Evolutionary conservation across 2,888 invertebrate genomes (phyloP), one percentile per base, ranked within the genome.

Genomic region (Eretmocerus hayati): DNA sequence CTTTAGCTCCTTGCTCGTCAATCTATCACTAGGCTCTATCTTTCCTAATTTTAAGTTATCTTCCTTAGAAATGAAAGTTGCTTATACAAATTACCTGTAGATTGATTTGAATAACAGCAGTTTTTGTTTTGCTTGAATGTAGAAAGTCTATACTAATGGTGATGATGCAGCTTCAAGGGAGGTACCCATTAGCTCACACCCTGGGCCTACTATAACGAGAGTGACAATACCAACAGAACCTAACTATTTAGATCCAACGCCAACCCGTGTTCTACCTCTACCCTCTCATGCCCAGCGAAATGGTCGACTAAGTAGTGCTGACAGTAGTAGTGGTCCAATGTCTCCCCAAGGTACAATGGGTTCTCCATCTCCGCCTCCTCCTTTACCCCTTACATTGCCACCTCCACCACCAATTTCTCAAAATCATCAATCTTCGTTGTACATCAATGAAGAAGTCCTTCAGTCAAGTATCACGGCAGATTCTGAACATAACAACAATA

Each of bases 401-500:
- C 63, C 64, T 36, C 62, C 66, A 36, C 62, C 66, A 52, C 63
- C 63, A 48, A 56, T 60, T 43, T 56, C 66, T 16, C 63, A 71
- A 52, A 64, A 69, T 35, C 65, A 69, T 62, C 66, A 72, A 56
- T 74, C 73, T 62, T 69, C 66, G 13, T 55, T 69, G 50, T 70
- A 71, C 39, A 62, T 62, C 48, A 69, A 71, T 52, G 68, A 70
- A 59, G 63, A 70, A 61, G 57, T 64, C 35, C 56, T 67, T 37
- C 65, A 66, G 19, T 59, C 65, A 5, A 58, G 56, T 41, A 46
- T 59, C 11, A 58, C 63, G 49, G 62, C 62, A 49, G 66, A 69
- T 56, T 61, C 70, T 54, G 73, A 77, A 57, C 74, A 75, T 60
- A 76, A 77, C 61, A 77, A 77, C 61, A 76, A 76, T 56, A 77